Evolutionary conservation across 2,888 invertebrate species (phyloP), one percentile per base, ranked within the genome.

Genomic region (Oscheius sp.): DNA sequence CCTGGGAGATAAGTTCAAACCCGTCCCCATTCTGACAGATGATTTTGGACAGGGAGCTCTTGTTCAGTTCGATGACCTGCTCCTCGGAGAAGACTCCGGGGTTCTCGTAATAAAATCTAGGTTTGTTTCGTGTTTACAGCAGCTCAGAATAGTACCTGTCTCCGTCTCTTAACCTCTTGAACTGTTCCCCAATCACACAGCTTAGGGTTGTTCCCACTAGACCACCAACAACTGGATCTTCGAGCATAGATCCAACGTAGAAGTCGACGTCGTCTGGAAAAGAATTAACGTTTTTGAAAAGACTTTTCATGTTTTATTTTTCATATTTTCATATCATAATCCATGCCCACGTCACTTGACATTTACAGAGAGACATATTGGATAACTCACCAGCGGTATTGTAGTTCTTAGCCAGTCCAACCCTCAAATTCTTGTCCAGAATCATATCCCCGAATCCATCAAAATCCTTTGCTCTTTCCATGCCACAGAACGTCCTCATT

Each of bases 361-460:
- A 21, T 21, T 21, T 21, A 21, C 21, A 21, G 21, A 21, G 21
- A 21, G 21, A 21, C 21, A 21, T 0, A 21, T 21, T 21, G 21
- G 0, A 21, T 21, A 2, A 50, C 42, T 37, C 51, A 85, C 87
- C 85, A 53, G 87, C 82, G 1, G 86, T 81, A 21, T 85, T 79
- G 78, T 86, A 88, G 76, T 86, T 87, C 37, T 79, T 82, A 9
- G 80, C 66, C n/a, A 98, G 91, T 89, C 94, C 95, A 58, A 92
- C 91, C 63, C 95, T 91, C 0, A 96, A 92, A 9, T 91, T 91
- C 21, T 91, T 89, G 88, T 93, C 93, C 3, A 92, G 92, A 71
- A 99, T 97, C 90, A 96, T 95, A 0, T 90, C 89, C 33, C 92
- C 91, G 55, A 99, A 91, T 87, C 96, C 96, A 62, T 96, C 94